Conservation (phyloP, 2,888 invertebrate species). For the Macaria notata region DNA sequence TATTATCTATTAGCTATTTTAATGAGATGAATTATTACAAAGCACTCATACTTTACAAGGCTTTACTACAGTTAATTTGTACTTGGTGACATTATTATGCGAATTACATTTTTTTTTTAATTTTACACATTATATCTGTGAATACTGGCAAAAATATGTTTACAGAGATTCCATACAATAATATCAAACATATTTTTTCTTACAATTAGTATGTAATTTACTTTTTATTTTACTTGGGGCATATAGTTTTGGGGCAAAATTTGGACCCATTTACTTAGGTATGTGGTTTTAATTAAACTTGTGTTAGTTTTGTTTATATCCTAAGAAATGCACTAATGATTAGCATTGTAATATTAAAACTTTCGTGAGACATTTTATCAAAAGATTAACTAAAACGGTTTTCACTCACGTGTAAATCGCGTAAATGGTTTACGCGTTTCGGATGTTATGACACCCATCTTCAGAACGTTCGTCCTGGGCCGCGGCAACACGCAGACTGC, state of each 20-base stretch:
- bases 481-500: too few species aligned
- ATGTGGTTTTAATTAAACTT: neutral
- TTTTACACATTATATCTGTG: slow-evolving; percentile 3
- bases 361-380: too few species aligned
- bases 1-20: neutral
- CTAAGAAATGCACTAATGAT: too few species aligned
- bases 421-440: too few species aligned
- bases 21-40: slow-evolving; percentile 21
- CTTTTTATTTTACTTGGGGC: slow-evolving; percentile 13
- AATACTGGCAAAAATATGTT: neutral
- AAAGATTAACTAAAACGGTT: too few species aligned
- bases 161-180: neutral
- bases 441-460: too few species aligned
- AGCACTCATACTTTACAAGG: slow-evolving; percentile 22
- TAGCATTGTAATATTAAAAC: too few species aligned
- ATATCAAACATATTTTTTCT: neutral
- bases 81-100: slow-evolving; percentile 24
- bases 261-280: slow-evolving; percentile 25
- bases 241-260: slow-evolving; percentile 1
- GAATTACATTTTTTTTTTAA: neutral
- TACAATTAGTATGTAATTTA: slow-evolving; percentile 1
- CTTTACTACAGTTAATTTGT: slow-evolving; percentile 30
- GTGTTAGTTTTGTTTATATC: too few species aligned
- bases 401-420: too few species aligned
- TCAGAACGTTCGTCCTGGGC: too few species aligned